A percentile compares a stretch with the other conserved stretches of the same genome.
Conservation (phyloP, 2,113 vertebrate species). For the Neomonachus schauinslandi region DNA sequence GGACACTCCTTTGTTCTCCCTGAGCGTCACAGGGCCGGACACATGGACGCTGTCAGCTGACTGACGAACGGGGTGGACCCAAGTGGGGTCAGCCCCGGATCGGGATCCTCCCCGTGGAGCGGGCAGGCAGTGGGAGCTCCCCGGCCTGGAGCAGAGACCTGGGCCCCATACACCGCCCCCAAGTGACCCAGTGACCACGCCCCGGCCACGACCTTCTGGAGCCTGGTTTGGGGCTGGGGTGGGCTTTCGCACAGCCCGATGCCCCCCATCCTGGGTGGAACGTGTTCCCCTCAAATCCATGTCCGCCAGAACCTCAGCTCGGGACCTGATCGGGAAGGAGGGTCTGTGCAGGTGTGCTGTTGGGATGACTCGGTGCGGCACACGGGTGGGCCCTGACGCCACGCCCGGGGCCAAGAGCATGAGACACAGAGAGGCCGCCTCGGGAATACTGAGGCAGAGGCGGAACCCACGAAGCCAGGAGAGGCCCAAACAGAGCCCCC, state of each 20-base stretch:
- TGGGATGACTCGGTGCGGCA: fast-evolving
- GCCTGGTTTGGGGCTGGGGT: neutral
- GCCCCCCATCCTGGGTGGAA: fast-evolving
- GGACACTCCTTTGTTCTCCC: neutral
- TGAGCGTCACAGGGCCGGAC: neutral
- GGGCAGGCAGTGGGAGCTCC: neutral
- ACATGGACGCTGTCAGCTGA: fast-evolving
- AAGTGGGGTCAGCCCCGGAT: neutral
- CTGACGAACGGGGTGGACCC: neutral
- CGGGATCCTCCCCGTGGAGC: fast-evolving
- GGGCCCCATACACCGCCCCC: fast-evolving
- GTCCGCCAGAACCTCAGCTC: neutral
- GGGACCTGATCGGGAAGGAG: neutral
- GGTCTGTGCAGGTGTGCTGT: fast-evolving
- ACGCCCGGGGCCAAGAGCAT: neutral
- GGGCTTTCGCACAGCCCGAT: neutral
- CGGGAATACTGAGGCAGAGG: too few relatives aligned
- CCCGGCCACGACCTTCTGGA: neutral
- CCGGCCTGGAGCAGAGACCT: neutral
- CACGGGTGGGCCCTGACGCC: neutral
- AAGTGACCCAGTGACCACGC: fast-evolving
- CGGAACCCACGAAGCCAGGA: neutral
- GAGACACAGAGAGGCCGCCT: neutral
- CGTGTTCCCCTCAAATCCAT: neutral
- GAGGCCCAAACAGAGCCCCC: neutral